A percentile compares a stretch with the other conserved stretches of the same genome.
phyloP scores from a whole-genome alignment of 2,797 vertebrate genomes.

The Distichodus sexfasciatus region DNA sequence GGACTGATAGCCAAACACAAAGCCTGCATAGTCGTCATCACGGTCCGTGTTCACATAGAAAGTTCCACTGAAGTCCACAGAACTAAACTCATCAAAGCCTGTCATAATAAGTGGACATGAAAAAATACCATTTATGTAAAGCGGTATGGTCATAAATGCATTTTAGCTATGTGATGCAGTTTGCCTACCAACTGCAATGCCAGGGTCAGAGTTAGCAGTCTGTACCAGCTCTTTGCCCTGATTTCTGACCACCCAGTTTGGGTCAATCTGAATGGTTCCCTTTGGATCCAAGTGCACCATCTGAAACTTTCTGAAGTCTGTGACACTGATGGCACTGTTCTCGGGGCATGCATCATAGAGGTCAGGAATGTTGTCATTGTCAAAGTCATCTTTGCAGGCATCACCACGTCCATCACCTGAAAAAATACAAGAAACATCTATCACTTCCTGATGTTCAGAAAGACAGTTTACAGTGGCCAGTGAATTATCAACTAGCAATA shows the following conservation, averaged over 20 bases:
- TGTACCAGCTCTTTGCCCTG: slow-evolving; percentile 95
- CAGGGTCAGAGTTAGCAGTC: slow-evolving; percentile 94
- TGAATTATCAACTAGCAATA: not conserved
- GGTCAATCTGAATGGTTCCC: slow-evolving; percentile 94
- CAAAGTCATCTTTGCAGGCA: slow-evolving; percentile 92
- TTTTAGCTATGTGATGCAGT: not conserved
- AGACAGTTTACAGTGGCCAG: no score
- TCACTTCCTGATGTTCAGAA: not conserved
- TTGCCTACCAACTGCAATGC: slow-evolving; percentile 90
- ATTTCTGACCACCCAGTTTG: slow-evolving; percentile 94
- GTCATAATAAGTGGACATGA: slow-evolving; percentile 10
- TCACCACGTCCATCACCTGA: slow-evolving; percentile 89
- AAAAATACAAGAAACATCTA: not conserved
- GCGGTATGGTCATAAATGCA: not conserved
- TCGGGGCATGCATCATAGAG: slow-evolving; percentile 90
- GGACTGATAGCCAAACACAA: slow-evolving; percentile 95
- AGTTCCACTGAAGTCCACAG: slow-evolving; percentile 95
- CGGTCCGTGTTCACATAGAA: slow-evolving; percentile 96
- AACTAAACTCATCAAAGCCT: slow-evolving; percentile 90
- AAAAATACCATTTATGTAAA: not conserved
- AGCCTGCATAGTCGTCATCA: slow-evolving; percentile 93
- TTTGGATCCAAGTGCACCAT: slow-evolving; percentile 93
- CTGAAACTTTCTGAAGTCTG: slow-evolving; percentile 94
- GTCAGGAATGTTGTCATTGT: slow-evolving; percentile 91
- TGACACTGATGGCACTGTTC: slow-evolving; percentile 86